A percentile compares a stretch with the other conserved stretches of the same genome.
Conservation (phyloP, 2,113 vertebrate species). For the Clinocottus analis region DNA sequence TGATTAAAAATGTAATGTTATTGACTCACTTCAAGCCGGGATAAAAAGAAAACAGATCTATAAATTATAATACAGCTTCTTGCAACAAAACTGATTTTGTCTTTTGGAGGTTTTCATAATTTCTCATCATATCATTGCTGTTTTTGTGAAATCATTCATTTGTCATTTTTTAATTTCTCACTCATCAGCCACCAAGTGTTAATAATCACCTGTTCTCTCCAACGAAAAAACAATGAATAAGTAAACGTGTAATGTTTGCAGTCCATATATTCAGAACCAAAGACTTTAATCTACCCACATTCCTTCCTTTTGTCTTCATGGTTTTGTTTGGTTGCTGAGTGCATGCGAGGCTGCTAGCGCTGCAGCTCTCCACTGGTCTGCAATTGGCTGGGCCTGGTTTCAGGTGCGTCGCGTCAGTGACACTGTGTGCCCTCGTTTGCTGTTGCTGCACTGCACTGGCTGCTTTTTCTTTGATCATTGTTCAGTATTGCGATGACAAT, state of each 20-base stretch:
- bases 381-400: slow-evolving; percentile 36
- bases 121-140: not conserved
- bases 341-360: slow-evolving; percentile 18
- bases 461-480: not conserved
- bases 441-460: slow-evolving; percentile 43
- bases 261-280: not conserved
- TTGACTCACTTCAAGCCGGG: not conserved
- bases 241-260: not conserved
- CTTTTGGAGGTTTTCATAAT: not conserved
- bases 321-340: not conserved
- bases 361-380: slow-evolving; percentile 19
- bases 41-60: not conserved
- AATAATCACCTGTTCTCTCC: not conserved
- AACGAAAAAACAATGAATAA: not conserved
- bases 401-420: slow-evolving; percentile 49
- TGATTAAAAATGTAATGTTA: not conserved
- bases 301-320: not conserved
- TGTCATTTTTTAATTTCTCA: not conserved
- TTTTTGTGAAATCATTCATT: not conserved
- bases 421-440: slow-evolving; percentile 51
- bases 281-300: not conserved
- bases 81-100: not conserved
- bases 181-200: too few species aligned
- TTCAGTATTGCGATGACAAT: too few species aligned
- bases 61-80: not conserved